Evolutionary conservation across 1,140 invertebrate genomes (phyloP), one percentile per base, ranked within the genome.

Genomic region (Phortica variegata): DNA sequence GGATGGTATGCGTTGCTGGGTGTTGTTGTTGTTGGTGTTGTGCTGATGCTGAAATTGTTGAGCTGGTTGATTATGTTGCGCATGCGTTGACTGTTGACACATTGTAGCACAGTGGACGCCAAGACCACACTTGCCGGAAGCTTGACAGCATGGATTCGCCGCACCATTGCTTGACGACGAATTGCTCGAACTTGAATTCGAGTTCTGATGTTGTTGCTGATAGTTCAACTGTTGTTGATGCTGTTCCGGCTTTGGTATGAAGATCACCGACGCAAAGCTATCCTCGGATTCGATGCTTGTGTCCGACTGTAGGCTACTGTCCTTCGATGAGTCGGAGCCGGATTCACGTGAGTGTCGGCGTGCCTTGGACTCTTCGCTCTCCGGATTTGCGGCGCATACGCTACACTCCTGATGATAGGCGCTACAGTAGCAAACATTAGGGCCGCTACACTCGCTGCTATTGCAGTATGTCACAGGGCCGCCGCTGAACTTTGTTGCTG

Each of bases 251-350:
- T 87, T 87, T 33, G 90, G 90, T 55, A 93, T 86, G 65, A 87
- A 93, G 61, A 94, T 94, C 7, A 94, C 91, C 38, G 90, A 93
- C 23, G 90, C 90, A 70, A 93, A 91, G 77, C 89, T 92, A 59
- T 95, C 91, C 77, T 95, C 91, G 2, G 90, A 93, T 74, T 95
- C 91, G 2, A 95, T 87, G 76, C 91, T 93, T 0, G 92, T 94
- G 61, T 95, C 91, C 75, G 90, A 93, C 73, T 94, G 91, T 37
- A 94, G 79, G 73, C 91, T 93, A 65, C 89, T 91, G 65, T 94
- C 90, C 77, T 94, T 95, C 2, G 90, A 91, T 1, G 90, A 92
- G 68, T 94, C 91, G 0, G 91, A 93, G 6, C 89, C 89, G 54
- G 93, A 91, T 73, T 93, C 91, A 45, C 84, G 81, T 0, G 87